A percentile compares a stretch with the other conserved stretches of the same genome.
Evolutionary conservation across 2,888 invertebrate species (phyloP).

Genomic region (Pristionchus exspectatus): DNA sequence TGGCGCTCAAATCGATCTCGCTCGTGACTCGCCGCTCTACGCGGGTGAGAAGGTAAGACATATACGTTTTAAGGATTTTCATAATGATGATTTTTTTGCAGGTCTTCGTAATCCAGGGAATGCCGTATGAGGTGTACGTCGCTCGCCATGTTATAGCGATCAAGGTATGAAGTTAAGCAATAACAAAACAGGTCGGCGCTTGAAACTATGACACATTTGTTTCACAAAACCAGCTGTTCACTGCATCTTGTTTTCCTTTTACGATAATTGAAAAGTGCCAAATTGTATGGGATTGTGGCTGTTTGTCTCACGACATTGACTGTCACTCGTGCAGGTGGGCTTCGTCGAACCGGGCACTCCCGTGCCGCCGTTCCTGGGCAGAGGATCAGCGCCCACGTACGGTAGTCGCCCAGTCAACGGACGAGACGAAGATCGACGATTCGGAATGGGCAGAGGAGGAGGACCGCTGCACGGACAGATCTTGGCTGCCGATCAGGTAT

Average conservation of each 20-base stretch:
- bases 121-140: slow-evolving; percentile 93
- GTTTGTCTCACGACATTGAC: background rate
- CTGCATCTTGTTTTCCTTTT: too few relatives aligned
- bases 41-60: slow-evolving; percentile 85
- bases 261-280: background rate
- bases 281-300: background rate
- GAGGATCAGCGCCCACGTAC: slow-evolving; percentile 31
- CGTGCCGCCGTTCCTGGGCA: slow-evolving; percentile 67
- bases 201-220: too few relatives aligned
- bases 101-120: slow-evolving; percentile 91
- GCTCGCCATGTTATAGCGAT: slow-evolving; percentile 97
- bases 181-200: too few relatives aligned
- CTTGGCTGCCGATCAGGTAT: slow-evolving; percentile 44
- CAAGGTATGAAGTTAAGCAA: too few relatives aligned
- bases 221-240: too few relatives aligned
- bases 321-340: slow-evolving; percentile 63
- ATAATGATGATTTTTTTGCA: background rate
- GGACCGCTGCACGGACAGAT: background rate
- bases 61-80: background rate
- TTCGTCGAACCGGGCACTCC: slow-evolving; percentile 77
- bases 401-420: slow-evolving; percentile 20
- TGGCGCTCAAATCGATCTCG: slow-evolving; percentile 97
- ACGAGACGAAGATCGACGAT: background rate
- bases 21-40: slow-evolving; percentile 89
- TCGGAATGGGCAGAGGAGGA: slow-evolving; percentile 3